These are phyloP conservation scores for Sardinella longiceps DNA, from an alignment of 2,797 vertebrate genomes.

Conservation along the genomic window DNA sequence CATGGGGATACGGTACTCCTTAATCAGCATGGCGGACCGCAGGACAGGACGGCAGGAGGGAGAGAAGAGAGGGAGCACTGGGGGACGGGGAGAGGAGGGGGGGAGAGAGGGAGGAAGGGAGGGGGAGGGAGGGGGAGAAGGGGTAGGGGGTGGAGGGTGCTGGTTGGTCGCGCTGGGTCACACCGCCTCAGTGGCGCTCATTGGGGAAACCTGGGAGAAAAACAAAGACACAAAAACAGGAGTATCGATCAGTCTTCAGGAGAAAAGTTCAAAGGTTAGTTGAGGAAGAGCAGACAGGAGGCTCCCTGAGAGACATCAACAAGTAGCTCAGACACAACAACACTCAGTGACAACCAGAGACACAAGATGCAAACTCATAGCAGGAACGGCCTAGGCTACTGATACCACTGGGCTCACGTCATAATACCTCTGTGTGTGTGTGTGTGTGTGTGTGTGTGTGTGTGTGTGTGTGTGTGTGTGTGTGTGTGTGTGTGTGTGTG, in stretches of 20 bases:
- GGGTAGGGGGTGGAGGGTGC: slow-evolving; percentile 46
- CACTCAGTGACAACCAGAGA: too few species aligned
- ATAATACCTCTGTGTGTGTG: background rate
- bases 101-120: slow-evolving; percentile 64
- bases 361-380: background rate
- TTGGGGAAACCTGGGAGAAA: slow-evolving; percentile 76
- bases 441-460: background rate
- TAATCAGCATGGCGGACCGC: slow-evolving; percentile 89
- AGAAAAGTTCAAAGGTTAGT: background rate
- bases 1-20: slow-evolving; percentile 96
- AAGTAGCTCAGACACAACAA: background rate
- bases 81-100: slow-evolving; percentile 89
- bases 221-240: slow-evolving; percentile 24
- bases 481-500: background rate
- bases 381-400: background rate
- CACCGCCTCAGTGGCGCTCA: slow-evolving; percentile 73
- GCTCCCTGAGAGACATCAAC: background rate
- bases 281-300: too few species aligned
- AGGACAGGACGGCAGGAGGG: slow-evolving; percentile 24
- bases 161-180: slow-evolving; percentile 73
- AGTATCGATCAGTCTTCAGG: background rate
- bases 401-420: background rate
- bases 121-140: slow-evolving; percentile 49
- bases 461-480: background rate
- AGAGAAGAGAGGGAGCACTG: slow-evolving; percentile 27